Percentiles rank a stretch among this genome's conserved stretches.
Conservation (phyloP, 30 jellyfish, hydroid and myxozoan species). For the Aurelia sp. region DNA sequence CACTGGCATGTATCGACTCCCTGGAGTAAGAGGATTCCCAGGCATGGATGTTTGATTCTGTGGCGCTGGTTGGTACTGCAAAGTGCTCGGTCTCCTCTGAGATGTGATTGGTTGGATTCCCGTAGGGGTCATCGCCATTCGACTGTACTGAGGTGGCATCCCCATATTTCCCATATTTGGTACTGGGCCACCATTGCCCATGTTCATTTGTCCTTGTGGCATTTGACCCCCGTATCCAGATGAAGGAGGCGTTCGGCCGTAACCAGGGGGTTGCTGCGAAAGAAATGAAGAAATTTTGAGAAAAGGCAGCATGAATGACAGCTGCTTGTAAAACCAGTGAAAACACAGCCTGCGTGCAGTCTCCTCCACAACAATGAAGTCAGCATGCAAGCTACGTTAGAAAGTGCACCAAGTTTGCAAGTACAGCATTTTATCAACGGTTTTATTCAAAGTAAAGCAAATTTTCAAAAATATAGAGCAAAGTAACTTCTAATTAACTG, state of each 20-base stretch:
- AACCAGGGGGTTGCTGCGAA: conserved; percentile 89
- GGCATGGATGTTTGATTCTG: conserved; percentile 69
- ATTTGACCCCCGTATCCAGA: conserved; percentile 75
- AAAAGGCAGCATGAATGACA: neutral
- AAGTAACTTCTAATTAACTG: no score
- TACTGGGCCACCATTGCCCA: conserved; percentile 90
- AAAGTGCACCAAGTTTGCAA: no score
- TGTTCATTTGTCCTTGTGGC: conserved; percentile 82
- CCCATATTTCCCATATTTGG: conserved; percentile 87
- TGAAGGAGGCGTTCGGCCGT: conserved; percentile 81
- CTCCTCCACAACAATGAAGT: no score
- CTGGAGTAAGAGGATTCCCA: conserved; percentile 60
- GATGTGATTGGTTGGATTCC: conserved; percentile 87
- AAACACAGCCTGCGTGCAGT: no score
- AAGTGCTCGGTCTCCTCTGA: conserved; percentile 96
- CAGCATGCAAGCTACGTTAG: no score
- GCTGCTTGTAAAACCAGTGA: neutral
- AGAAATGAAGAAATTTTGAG: neutral
- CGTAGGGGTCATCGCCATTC: conserved; percentile 80
- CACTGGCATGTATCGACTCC: conserved; percentile 82
- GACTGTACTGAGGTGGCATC: conserved; percentile 96
- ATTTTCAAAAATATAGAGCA: no score
- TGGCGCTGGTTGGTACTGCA: conserved; percentile 95
- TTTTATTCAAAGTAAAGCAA: no score
- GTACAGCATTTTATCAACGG: no score